Evolutionary conservation across 2,888 invertebrate genomes (phyloP).

Genomic region (Limnephilus marmoratus): DNA sequence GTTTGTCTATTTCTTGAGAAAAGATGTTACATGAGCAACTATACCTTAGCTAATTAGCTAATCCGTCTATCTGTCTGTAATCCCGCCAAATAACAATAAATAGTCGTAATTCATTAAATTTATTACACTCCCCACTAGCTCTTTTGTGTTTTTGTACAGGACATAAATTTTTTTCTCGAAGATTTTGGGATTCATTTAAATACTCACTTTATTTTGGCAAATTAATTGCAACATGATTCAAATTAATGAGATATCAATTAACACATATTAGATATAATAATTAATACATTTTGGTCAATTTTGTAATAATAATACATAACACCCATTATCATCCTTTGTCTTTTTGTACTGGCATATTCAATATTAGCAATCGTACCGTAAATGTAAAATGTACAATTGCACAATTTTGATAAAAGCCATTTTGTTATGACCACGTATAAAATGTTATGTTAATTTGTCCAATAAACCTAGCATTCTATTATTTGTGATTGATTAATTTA

Average conservation of each 20-base stretch:
- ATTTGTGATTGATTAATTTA: not conserved
- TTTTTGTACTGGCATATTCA: not conserved
- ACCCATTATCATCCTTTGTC: not conserved
- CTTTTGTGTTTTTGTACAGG: not conserved
- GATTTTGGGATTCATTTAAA: not conserved
- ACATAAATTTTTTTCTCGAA: not conserved
- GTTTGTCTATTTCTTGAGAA: not conserved
- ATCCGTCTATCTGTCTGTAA: not conserved
- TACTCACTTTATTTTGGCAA: not conserved
- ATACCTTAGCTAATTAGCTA: not conserved
- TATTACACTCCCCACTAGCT: not conserved
- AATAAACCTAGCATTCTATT: not conserved
- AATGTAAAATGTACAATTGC: not conserved
- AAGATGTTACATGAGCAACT: not conserved
- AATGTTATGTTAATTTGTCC: not conserved
- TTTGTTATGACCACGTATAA: not conserved
- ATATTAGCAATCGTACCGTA: not conserved
- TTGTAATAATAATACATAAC: not conserved
- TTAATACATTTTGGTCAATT: not conserved
- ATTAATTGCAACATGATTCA: not conserved
- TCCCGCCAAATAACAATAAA: not conserved
- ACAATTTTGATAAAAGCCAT: not conserved
- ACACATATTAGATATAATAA: not conserved
- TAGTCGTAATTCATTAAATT: not conserved
- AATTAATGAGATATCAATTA: not conserved